Percentiles rank a stretch among this genome's conserved stretches.
These are phyloP conservation scores for Phrynocephalus guinanensis DNA, from an alignment of 2,797 vertebrate genomes.

Conservation along the genomic window DNA sequence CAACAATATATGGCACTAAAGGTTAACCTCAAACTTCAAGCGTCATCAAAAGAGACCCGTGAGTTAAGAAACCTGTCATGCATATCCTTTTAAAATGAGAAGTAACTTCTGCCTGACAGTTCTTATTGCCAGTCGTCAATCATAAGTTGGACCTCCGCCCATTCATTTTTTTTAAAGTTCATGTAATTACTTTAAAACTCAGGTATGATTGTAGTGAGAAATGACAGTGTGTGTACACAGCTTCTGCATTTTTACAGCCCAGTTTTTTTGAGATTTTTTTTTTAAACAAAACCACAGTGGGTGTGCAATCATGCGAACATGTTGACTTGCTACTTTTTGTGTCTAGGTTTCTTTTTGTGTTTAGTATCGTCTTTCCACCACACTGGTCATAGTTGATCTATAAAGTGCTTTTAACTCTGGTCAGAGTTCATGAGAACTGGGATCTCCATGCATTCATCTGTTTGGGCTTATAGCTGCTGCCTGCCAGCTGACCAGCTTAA, in stretches of 20 bases:
- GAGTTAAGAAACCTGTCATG: not conserved
- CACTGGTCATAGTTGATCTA: conserved; percentile 3
- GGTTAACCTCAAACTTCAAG: not conserved
- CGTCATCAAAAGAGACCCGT: not conserved
- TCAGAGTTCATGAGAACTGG: conserved; percentile 19
- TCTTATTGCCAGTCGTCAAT: not conserved
- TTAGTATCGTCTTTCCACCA: not conserved
- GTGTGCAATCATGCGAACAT: not conserved
- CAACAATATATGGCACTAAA: not conserved
- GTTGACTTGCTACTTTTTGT: not conserved
- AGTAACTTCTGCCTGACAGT: not conserved
- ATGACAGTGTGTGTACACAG: not conserved
- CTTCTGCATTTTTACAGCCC: not conserved
- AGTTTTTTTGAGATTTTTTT: not conserved
- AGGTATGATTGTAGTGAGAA: not conserved
- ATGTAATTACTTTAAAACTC: not conserved
- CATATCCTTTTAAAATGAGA: not conserved
- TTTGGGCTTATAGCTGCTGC: not conserved
- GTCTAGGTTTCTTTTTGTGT: not conserved
- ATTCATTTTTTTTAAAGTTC: not conserved
- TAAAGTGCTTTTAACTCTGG: conserved; percentile 14
- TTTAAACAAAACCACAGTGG: not conserved
- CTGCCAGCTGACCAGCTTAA: not conserved
- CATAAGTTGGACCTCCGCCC: not conserved
- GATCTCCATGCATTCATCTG: not conserved